phyloP scores from a whole-genome alignment of 2,888 invertebrate species.

The Sinodicranocentrus sp. region DNA sequence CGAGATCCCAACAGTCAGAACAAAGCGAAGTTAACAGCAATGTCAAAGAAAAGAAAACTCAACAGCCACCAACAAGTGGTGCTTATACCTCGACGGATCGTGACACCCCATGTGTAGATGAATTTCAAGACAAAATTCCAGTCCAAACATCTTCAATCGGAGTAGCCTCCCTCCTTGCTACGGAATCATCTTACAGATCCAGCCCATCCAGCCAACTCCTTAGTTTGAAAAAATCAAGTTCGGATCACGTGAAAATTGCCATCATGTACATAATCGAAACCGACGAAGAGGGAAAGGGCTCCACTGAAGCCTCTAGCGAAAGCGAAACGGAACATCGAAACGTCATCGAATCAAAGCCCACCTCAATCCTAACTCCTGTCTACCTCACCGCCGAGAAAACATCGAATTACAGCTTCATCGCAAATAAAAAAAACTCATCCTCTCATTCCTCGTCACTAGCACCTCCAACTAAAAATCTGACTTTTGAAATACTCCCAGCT shows the following conservation, averaged over 20 bases:
- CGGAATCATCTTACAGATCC: neutral
- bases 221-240: neutral
- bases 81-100: too few relatives aligned
- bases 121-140: neutral
- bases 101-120: neutral
- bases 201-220: neutral
- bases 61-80: neutral
- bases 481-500: too few relatives aligned
- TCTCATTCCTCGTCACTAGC: too few relatives aligned
- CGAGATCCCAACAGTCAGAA: neutral
- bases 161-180: neutral
- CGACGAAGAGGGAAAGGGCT: conserved; percentile 13
- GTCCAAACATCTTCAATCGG: neutral
- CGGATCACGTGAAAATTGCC: conserved; percentile 22
- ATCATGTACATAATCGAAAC: conserved; percentile 40
- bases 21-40: neutral
- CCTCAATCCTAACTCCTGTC: neutral
- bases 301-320: neutral
- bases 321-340: conserved; percentile 6
- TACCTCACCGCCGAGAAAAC: conserved; percentile 31
- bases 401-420: conserved; percentile 34
- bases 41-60: neutral
- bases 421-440: neutral
- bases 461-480: too few relatives aligned
- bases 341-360: neutral